Conservation (phyloP, 1,140 invertebrate genomes). For the Subanguina moxae region DNA sequence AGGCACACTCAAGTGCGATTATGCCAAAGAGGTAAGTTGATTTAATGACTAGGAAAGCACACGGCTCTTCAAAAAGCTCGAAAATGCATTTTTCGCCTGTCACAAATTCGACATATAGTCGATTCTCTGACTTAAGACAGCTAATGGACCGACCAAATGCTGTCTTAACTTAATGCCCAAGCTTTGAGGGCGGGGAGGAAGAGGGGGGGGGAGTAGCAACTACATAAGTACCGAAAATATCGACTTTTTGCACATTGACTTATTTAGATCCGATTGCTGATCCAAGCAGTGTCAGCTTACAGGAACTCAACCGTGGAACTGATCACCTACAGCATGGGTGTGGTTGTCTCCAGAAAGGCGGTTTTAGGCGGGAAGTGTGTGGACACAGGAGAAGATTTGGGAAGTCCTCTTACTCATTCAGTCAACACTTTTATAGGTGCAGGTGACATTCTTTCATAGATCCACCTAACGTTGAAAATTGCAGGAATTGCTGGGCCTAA, state of each 20-base stretch:
- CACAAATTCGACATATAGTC: too few species aligned
- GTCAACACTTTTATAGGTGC: constrained; percentile 30
- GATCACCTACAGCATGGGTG: constrained; percentile 40
- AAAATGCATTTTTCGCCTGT: constrained; percentile 2
- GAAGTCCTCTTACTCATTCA: constrained; percentile 25
- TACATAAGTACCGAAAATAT: too few species aligned
- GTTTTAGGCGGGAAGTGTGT: constrained; percentile 43
- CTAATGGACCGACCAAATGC: too few species aligned
- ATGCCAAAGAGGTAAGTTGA: not conserved
- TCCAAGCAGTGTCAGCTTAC: constrained; percentile 28
- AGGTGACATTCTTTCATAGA: too few species aligned
- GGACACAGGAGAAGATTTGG: constrained; percentile 37
- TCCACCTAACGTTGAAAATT: too few species aligned
- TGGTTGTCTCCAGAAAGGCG: constrained; percentile 42
- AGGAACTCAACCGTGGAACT: constrained; percentile 36
- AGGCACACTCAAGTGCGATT: not conserved
- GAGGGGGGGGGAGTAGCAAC: too few species aligned
- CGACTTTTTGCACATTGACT: too few species aligned
- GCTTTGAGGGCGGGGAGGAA: too few species aligned
- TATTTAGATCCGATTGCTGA: constrained; percentile 36
- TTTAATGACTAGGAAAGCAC: not conserved
- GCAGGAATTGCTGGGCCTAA: constrained; percentile 42
- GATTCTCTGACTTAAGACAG: too few species aligned
- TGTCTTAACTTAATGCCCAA: too few species aligned
- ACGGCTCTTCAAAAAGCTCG: too few species aligned